Conservation (phyloP, 2,797 vertebrate genomes). For the Muscicapa striata region DNA sequence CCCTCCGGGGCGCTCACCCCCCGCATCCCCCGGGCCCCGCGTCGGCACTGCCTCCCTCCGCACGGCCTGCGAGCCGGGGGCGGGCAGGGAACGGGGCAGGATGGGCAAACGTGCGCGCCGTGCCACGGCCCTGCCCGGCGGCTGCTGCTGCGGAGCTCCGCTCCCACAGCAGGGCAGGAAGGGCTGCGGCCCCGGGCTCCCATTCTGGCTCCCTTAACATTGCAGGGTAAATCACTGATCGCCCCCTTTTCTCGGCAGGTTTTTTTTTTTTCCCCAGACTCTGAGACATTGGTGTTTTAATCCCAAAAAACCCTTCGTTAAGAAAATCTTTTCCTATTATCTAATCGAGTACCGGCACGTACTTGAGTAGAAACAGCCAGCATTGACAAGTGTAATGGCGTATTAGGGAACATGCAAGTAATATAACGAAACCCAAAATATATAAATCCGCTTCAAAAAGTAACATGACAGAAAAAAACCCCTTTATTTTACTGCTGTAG, state of each 20-base stretch:
- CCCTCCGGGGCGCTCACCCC: neutral
- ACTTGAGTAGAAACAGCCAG: no score
- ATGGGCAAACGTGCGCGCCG: neutral
- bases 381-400: fast-evolving
- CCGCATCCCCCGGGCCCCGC: neutral
- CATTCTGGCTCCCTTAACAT: fast-evolving
- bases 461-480: fast-evolving
- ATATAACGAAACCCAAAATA: fast-evolving
- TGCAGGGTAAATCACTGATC: no score
- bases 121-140: neutral
- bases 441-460: fast-evolving
- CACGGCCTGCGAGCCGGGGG: neutral
- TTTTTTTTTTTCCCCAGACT: no score
- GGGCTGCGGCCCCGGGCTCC: neutral
- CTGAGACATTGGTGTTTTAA: fast-evolving
- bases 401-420: fast-evolving
- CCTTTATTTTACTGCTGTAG: neutral
- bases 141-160: neutral
- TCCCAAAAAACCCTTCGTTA: fast-evolving
- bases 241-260: fast-evolving
- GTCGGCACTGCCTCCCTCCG: no score
- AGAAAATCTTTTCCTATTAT: no score
- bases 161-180: neutral
- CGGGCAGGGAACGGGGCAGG: fast-evolving
- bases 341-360: fast-evolving